Percentiles rank a stretch among this genome's conserved stretches.
Evolutionary conservation across 30 jellyfish, hydroid and myxozoan genomes (phyloP).

Genomic region (Clytia hemisphaerica): DNA sequence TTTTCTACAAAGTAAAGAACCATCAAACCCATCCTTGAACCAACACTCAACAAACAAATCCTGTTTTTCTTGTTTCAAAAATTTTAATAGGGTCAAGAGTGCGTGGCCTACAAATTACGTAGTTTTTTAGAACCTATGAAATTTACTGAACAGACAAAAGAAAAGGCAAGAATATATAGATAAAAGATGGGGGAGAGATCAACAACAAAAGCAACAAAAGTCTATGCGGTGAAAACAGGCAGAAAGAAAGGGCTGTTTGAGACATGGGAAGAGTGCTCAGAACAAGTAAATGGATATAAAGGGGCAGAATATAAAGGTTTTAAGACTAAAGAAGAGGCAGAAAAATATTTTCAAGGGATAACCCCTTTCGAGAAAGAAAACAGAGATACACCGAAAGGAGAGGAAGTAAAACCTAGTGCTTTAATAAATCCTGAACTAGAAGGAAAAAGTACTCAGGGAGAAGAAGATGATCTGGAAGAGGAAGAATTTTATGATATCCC

Average conservation of each 20-base stretch:
- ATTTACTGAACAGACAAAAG: no score
- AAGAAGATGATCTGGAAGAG: neutral
- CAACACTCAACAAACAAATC: no score
- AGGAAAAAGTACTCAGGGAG: neutral
- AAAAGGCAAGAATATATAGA: no score
- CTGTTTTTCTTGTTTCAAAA: no score
- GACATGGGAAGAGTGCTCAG: neutral
- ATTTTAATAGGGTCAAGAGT: no score
- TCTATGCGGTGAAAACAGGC: neutral
- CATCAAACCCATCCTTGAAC: no score
- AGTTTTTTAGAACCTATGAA: no score
- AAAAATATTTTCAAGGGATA: neutral
- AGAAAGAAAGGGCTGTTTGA: constrained; percentile 1
- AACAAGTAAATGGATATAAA: constrained; percentile 6
- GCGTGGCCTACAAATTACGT: no score
- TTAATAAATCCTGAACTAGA: no score
- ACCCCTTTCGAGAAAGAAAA: neutral
- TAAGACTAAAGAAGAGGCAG: constrained; percentile 14
- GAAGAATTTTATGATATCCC: neutral
- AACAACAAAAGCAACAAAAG: neutral
- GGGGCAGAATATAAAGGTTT: neutral
- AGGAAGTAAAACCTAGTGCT: no score
- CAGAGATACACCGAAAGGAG: neutral
- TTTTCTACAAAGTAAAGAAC: no score
- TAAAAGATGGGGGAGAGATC: no score